phyloP scores from a whole-genome alignment of 2,113 vertebrate genomes.

The Erythrolamprus reginae region DNA sequence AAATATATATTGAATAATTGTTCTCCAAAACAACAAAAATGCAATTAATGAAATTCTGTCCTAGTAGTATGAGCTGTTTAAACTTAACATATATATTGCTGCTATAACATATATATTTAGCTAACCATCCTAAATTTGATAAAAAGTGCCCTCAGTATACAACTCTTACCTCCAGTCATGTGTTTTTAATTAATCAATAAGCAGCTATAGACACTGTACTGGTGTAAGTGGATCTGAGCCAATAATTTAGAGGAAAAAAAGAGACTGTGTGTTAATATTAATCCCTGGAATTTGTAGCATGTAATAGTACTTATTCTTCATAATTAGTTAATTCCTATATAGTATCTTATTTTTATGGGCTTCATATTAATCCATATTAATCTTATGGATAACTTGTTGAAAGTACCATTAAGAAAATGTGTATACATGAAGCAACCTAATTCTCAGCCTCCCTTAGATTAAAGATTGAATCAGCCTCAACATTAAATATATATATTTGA shows the following conservation, averaged over 20 bases:
- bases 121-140: conserved; percentile 14
- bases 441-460: no score
- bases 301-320: conserved; percentile 42
- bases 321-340: background rate
- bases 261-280: conserved; percentile 55
- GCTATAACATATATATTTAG: background rate
- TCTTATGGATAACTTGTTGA: background rate
- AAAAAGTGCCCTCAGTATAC: background rate
- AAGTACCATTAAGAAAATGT: background rate
- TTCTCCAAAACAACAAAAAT: background rate
- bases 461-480: no score
- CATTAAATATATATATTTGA: no score
- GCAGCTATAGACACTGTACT: conserved; percentile 2
- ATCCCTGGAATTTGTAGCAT: conserved; percentile 34
- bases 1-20: background rate
- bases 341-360: conserved; percentile 1
- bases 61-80: background rate
- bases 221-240: conserved; percentile 51
- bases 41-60: background rate
- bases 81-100: background rate
- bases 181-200: conserved; percentile 19
- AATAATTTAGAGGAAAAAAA: conserved; percentile 50
- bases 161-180: conserved; percentile 19
- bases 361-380: background rate
- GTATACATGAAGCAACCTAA: no score